Percentiles rank a stretch among this genome's conserved stretches.
phyloP scores from a whole-genome alignment of 2,888 invertebrate genomes.

The Malachius bipustulatus region DNA sequence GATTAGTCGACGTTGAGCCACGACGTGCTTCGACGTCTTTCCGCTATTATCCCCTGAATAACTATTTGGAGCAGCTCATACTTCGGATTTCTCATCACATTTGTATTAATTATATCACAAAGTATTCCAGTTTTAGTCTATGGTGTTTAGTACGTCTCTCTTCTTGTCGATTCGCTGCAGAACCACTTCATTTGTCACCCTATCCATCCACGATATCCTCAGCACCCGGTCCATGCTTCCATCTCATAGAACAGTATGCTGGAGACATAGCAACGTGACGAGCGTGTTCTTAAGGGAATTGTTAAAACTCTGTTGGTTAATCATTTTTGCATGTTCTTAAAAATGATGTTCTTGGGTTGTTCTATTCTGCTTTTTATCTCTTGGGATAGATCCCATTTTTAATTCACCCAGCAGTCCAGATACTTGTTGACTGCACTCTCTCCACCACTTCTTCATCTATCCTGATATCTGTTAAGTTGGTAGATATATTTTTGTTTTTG shows the following conservation, averaged over 20 bases:
- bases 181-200: constrained; percentile 2
- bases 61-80: background rate
- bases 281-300: constrained; percentile 1
- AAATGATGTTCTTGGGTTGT: background rate
- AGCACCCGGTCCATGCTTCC: background rate
- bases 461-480: background rate
- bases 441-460: constrained; percentile 1
- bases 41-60: background rate
- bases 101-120: no score
- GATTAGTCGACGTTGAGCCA: background rate
- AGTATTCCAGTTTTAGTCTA: background rate
- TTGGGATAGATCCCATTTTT: background rate
- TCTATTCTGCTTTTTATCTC: constrained; percentile 1
- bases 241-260: constrained; percentile 3
- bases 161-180: background rate
- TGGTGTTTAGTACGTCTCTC: background rate
- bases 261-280: constrained; percentile 3
- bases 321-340: constrained; percentile 3
- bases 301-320: constrained; percentile 3
- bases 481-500: constrained; percentile 1
- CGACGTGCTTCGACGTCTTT: background rate
- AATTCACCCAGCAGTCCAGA: constrained; percentile 2
- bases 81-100: background rate
- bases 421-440: constrained; percentile 1
- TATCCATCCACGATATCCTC: constrained; percentile 2